Base-by-base conservation (phyloP, 2,797 vertebrate species). In the Hyperoplus lanceolatus region DNA sequence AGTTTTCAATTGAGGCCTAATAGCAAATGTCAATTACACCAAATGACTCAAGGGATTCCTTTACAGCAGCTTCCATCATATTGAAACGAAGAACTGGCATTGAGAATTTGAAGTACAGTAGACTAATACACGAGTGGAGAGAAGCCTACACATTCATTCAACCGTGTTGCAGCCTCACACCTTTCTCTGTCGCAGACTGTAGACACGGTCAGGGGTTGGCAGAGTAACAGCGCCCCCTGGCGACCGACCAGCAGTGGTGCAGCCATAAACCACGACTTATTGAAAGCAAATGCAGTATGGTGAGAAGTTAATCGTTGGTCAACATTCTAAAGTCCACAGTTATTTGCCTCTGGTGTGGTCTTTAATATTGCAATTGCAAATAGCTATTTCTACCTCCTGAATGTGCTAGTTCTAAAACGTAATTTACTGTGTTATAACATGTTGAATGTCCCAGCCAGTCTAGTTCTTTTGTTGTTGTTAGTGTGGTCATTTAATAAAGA, bases 151-250 rank as follows among this genome's bases (percentile, higher is more conserved):
- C 16, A 13, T 48, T 10, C 12, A 61, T 18, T 39, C 51, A 57
- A 50, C n/a, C 5, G 12, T 16, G 50, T 6, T 18, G 53, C 53
- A 18, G 3, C 57, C 43, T 41, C 10, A 29, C 48, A 39, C 57
- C 9, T 21, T 0, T 1, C 1, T 0, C 58, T 66, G 76, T 56
- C 21, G 73, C 61, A 71, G 72, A 15, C 59, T 49, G 50, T 1
- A 10, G 46, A n/a, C 77, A 39, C 3, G 29, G 15, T 1, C 42
- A 16, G 21, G 11, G 14, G 70, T 43, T 3, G 10, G n/a, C 57
- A 10, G 72, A 50, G 42, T 61, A 56, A 38, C 10, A 8, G 66
- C 1, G 79, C 74, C 84, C 56, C 67, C 83, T 6, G 15, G 70
- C 69, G 86, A 75, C 9, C 46, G 6, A 0, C 9, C 4, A 1